A percentile compares a stretch with the other conserved stretches of the same genome.
Evolutionary conservation across 2,113 vertebrate genomes (phyloP).

Genomic region (Falco punctatus): DNA sequence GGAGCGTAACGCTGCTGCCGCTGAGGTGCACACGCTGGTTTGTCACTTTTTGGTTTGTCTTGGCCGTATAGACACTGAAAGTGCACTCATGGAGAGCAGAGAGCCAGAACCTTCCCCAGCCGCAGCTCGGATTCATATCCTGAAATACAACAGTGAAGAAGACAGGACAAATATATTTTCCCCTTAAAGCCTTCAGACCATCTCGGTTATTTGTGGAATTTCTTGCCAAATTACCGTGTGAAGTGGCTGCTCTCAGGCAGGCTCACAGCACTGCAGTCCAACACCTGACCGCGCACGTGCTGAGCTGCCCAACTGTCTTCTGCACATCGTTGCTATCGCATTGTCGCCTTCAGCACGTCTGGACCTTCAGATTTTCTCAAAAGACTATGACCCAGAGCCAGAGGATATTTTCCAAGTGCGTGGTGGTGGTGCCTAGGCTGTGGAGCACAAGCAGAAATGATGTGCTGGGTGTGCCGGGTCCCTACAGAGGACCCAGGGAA

Average conservation of each 20-base stretch:
- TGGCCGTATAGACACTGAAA: neutral
- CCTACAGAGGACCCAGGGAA: neutral
- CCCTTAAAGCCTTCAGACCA: neutral
- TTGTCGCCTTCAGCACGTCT: neutral
- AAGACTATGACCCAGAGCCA: neutral
- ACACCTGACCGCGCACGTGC: neutral
- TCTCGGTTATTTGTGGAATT: neutral
- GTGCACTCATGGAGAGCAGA: neutral
- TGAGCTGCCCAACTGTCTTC: neutral
- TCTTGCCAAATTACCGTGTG: neutral
- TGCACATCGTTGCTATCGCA: neutral
- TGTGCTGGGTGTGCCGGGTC: neutral
- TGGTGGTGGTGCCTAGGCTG: neutral
- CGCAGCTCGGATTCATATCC: neutral
- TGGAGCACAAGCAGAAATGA: neutral
- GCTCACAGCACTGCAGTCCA: neutral
- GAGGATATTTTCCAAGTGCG: neutral
- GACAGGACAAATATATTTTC: neutral
- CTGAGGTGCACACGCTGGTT: neutral
- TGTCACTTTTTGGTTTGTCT: accelerated
- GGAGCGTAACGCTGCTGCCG: neutral
- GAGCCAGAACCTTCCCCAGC: neutral
- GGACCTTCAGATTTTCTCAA: neutral
- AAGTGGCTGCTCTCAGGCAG: neutral
- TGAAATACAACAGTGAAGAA: neutral